These are phyloP conservation scores for Psilopogon haemacephalus DNA, from an alignment of 2,113 vertebrate species.

Conservation along the genomic window DNA sequence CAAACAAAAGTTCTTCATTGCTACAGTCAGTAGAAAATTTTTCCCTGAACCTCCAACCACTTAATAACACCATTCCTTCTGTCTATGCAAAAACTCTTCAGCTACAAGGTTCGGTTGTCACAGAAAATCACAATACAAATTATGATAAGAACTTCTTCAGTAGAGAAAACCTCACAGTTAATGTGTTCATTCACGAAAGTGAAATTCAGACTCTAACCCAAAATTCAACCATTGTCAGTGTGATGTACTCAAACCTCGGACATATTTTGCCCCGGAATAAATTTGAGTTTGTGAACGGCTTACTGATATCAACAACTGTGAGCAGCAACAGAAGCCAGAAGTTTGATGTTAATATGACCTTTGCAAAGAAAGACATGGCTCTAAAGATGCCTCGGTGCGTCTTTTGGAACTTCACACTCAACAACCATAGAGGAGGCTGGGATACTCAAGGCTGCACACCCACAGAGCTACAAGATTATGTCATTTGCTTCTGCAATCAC, in stretches of 20 bases:
- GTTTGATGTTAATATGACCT: slow-evolving; percentile 72
- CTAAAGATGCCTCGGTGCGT: slow-evolving; percentile 68
- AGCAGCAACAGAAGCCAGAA: neutral
- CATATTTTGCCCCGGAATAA: slow-evolving; percentile 25
- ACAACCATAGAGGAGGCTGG: slow-evolving; percentile 47
- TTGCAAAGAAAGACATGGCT: slow-evolving; percentile 40
- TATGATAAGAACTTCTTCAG: slow-evolving; percentile 60
- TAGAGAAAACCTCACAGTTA: slow-evolving; percentile 46
- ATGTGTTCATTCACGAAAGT: slow-evolving; percentile 21
- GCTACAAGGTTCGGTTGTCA: slow-evolving; percentile 53
- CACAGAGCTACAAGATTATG: neutral
- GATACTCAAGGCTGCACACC: slow-evolving; percentile 62
- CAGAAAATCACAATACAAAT: neutral
- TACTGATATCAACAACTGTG: slow-evolving; percentile 78
- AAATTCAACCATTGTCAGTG: slow-evolving; percentile 56
- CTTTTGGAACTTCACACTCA: slow-evolving; percentile 76
- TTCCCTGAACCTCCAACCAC: slow-evolving; percentile 12
- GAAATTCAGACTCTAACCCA: slow-evolving; percentile 16
- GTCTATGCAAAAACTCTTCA: slow-evolving; percentile 58
- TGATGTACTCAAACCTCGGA: slow-evolving; percentile 75
- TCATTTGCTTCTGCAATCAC: slow-evolving; percentile 81
- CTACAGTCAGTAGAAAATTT: slow-evolving; percentile 77
- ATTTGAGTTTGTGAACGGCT: neutral
- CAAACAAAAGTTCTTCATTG: slow-evolving; percentile 48
- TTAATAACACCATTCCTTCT: neutral